Evolutionary conservation across 1,140 invertebrate species (phyloP).

Genomic region (Manduca sexta): DNA sequence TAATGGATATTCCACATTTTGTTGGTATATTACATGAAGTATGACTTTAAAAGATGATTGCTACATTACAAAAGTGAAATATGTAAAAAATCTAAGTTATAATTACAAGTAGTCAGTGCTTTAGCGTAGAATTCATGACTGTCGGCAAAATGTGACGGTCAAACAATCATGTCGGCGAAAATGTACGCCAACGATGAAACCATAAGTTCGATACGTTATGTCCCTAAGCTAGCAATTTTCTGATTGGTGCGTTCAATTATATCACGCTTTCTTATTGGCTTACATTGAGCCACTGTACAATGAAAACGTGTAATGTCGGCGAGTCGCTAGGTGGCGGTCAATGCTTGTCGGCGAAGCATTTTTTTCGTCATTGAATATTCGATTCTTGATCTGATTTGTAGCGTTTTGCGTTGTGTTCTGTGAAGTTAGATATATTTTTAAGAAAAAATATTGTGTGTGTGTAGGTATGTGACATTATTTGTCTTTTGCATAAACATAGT

Average conservation of each 20-base stretch:
- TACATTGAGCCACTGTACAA: conserved; percentile 5
- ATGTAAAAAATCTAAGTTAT: not conserved
- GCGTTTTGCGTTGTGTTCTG: conserved; percentile 52
- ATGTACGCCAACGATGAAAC: conserved; percentile 21
- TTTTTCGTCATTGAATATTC: conserved; percentile 55
- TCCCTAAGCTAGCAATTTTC: not conserved
- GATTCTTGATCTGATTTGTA: conserved; percentile 55
- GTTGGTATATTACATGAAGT: too few relatives aligned
- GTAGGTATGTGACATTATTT: conserved; percentile 46
- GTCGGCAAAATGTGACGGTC: conserved; percentile 42
- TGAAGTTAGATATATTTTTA: conserved; percentile 37
- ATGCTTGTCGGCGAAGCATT: conserved; percentile 49
- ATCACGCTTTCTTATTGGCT: conserved; percentile 28
- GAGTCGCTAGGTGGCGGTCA: conserved; percentile 29
- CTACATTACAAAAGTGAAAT: not conserved
- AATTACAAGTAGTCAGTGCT: not conserved
- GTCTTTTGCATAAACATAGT: conserved; percentile 7
- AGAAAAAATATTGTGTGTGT: conserved; percentile 63
- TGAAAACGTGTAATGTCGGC: conserved; percentile 50
- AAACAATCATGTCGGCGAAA: conserved; percentile 38
- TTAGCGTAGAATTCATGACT: conserved; percentile 2
- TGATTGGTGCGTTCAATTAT: conserved; percentile 26
- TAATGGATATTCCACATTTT: too few relatives aligned
- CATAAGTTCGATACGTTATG: conserved; percentile 39
- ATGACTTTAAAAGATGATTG: too few relatives aligned